Evolutionary conservation across 2,113 vertebrate genomes (phyloP).

Genomic region (Caranx melampygus): DNA sequence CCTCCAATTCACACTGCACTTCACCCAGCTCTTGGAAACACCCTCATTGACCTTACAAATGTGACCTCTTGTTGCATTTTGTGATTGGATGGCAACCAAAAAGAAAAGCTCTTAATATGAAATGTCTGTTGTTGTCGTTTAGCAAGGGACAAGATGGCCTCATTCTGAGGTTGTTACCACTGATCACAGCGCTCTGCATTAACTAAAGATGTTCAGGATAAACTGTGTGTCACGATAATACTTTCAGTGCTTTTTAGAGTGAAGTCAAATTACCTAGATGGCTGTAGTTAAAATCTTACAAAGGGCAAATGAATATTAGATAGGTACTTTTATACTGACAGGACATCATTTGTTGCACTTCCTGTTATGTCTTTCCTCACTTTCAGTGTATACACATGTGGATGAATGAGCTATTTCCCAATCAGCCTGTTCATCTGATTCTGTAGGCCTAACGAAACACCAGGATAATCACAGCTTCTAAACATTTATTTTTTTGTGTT

Average conservation of each 20-base stretch:
- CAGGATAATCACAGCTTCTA: slow-evolving; percentile 11
- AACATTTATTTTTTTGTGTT: slow-evolving; percentile 28
- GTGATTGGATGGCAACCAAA: slow-evolving; percentile 28
- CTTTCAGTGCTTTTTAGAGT: slow-evolving; percentile 11
- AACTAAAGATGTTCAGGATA: slow-evolving; percentile 42
- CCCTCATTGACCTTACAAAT: slow-evolving; percentile 36
- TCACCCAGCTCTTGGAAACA: slow-evolving; percentile 37
- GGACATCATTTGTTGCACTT: not conserved
- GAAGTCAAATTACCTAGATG: slow-evolving; percentile 8
- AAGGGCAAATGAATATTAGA: not conserved
- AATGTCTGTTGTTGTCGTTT: slow-evolving; percentile 15
- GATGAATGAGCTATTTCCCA: not conserved
- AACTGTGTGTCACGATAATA: slow-evolving; percentile 8
- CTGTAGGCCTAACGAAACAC: not conserved
- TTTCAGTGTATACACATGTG: not conserved
- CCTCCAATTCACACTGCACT: slow-evolving; percentile 37
- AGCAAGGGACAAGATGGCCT: slow-evolving; percentile 2
- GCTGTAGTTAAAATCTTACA: not conserved
- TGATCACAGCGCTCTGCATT: slow-evolving; percentile 33
- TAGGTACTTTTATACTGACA: not conserved
- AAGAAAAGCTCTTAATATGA: slow-evolving; percentile 12
- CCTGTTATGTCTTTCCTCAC: slow-evolving; percentile 7
- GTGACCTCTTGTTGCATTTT: slow-evolving; percentile 3
- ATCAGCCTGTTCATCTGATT: slow-evolving; percentile 14
- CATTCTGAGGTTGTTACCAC: slow-evolving; percentile 10